A percentile compares a stretch with the other conserved stretches of the same genome.
phyloP scores from a whole-genome alignment of 1,140 invertebrate species.

The Penaeus chinensis region DNA sequence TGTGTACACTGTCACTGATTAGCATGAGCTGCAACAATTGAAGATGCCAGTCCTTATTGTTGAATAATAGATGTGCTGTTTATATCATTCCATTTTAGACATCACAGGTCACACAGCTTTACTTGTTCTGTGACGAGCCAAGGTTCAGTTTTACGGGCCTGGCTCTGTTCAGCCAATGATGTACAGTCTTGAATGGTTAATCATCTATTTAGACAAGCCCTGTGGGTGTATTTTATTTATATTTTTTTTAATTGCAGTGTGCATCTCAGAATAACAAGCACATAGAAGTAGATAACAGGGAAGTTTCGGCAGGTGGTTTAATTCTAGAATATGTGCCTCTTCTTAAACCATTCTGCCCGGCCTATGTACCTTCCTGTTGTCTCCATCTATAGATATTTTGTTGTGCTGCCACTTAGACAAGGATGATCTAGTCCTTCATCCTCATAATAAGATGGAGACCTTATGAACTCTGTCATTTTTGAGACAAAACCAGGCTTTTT shows the following conservation, averaged over 20 bases:
- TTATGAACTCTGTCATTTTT: constrained; percentile 35
- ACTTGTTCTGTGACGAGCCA: constrained; percentile 41
- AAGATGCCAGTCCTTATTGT: constrained; percentile 53
- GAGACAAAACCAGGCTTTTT: constrained; percentile 22
- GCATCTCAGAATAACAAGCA: constrained; percentile 14
- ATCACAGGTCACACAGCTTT: constrained; percentile 55
- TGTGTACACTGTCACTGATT: constrained; percentile 35
- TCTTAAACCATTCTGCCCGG: constrained; percentile 25
- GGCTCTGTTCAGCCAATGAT: constrained; percentile 57
- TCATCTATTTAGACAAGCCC: no score
- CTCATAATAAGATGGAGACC: constrained; percentile 32
- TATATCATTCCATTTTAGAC: constrained; percentile 55
- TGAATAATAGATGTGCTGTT: constrained; percentile 55
- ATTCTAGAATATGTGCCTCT: constrained; percentile 40
- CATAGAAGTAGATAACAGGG: constrained; percentile 16
- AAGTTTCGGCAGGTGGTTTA: constrained; percentile 5
- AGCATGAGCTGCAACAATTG: constrained; percentile 32
- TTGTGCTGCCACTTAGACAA: neutral
- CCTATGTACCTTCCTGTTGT: constrained; percentile 35
- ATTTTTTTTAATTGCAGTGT: constrained; percentile 12
- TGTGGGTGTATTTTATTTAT: no score
- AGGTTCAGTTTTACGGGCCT: constrained; percentile 11
- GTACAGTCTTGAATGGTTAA: constrained; percentile 38
- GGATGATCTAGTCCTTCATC: constrained; percentile 54
- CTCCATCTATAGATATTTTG: constrained; percentile 26